These are phyloP conservation scores for Acromyrmex echinatior DNA, from an alignment of 1,140 invertebrate species.

Conservation along the genomic window DNA sequence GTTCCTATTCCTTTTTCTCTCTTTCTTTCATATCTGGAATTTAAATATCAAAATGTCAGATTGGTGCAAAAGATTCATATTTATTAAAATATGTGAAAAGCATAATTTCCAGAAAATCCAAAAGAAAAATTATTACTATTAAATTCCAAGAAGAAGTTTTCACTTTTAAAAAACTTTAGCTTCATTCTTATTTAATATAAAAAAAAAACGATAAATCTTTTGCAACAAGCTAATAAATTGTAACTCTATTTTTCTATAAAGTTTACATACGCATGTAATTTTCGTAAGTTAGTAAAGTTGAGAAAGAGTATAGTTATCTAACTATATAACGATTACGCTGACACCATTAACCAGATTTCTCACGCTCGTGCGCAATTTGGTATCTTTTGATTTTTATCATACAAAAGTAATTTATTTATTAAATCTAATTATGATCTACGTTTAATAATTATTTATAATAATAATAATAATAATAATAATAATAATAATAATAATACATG, in stretches of 20 bases:
- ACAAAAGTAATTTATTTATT: slow-evolving; percentile 70
- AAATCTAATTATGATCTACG: slow-evolving; percentile 63
- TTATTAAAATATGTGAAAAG: background rate
- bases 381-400: slow-evolving; percentile 44
- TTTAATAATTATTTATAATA: slow-evolving; percentile 59
- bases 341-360: slow-evolving; percentile 45
- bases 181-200: no score
- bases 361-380: slow-evolving; percentile 28
- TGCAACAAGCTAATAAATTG: background rate
- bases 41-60: slow-evolving; percentile 22
- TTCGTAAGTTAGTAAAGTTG: slow-evolving; percentile 32
- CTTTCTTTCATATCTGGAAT: background rate
- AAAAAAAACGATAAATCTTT: background rate
- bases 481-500: slow-evolving; percentile 52
- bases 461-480: slow-evolving; percentile 61
- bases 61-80: background rate
- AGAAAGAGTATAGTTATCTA: slow-evolving; percentile 24
- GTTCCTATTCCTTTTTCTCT: background rate
- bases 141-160: background rate
- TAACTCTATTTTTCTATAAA: slow-evolving; percentile 1
- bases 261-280: slow-evolving; percentile 9
- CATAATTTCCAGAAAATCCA: background rate
- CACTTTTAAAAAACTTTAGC: background rate
- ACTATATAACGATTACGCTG: slow-evolving; percentile 35
- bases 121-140: background rate